Base-by-base conservation (phyloP, 2,797 vertebrate genomes). In the Helarctos malayanus region DNA sequence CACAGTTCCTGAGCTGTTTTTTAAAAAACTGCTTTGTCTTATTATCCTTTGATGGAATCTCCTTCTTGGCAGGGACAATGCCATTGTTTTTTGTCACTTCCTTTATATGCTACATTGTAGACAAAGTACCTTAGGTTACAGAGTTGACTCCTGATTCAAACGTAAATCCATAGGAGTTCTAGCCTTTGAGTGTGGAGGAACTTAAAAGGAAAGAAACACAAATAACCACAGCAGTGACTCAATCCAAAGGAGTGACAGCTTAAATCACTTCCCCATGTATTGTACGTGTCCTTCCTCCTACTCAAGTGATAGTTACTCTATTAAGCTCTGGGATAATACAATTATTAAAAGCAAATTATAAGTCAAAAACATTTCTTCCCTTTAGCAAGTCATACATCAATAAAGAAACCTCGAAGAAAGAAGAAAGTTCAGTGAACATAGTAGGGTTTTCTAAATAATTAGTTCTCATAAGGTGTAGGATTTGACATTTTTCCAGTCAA, bases 351-450 rank as follows among this genome's bases (percentile, higher is more conserved):
- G 65, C 69, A 93, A 91, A 57, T 65, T 83, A 15, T 56, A 88
- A 78, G n/a, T 79, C 29, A 78, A 84, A 79, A 89, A 61, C 21
- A 96, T 93, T 95, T 95, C n/a, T 95, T 95, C 49, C 52, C 47
- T 89, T 94, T 90, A 93, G 41, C 21, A 92, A 90, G 7, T 15
- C 56, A 71, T 68, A 14, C 27, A 93, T 23, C 61, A 96, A n/a
- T 73, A 89, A 94, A 82, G 32, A 88, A 95, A 90, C 27, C 23
- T 89, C 38, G 80, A 93, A 83, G 38, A 91, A 94, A 75, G 45
- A 95, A 91, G 15, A 35, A 73, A 76, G 4, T 80, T 95, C 32
- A 87, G 7, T 68, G 56, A 97, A 63, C 27, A 87, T n/a, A 35
- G 25, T 52, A 57, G 9, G 2, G 7, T 94, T 94, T 29, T 92